These are phyloP conservation scores for Micromys minutus DNA, from an alignment of 2,113 vertebrate genomes.

Conservation along the genomic window DNA sequence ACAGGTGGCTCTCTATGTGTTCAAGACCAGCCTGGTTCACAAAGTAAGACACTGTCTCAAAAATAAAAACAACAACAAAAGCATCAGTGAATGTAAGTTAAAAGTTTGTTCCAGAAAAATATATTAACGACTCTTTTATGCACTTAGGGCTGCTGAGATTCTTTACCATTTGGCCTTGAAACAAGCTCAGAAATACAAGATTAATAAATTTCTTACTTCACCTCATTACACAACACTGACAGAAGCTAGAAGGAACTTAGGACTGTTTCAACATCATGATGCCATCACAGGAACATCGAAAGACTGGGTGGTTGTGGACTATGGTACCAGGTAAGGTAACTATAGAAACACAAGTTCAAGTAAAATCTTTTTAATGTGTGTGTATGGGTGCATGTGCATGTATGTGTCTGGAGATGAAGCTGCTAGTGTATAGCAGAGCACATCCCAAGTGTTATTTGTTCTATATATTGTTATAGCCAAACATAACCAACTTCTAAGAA, in stretches of 20 bases:
- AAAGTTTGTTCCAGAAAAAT: conserved; percentile 33
- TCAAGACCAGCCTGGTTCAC: background rate
- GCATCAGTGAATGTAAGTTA: background rate
- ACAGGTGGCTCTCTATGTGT: background rate
- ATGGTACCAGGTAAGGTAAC: conserved; percentile 91
- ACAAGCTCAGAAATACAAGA: conserved; percentile 86
- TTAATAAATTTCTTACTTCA: conserved; percentile 86
- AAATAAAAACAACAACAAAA: background rate
- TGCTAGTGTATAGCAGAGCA: background rate
- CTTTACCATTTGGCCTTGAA: conserved; percentile 91
- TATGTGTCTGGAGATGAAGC: background rate
- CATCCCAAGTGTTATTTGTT: background rate
- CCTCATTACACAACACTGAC: conserved; percentile 88
- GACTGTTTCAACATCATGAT: conserved; percentile 96
- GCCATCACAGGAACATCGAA: conserved; percentile 94
- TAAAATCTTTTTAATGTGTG: conserved; percentile 13
- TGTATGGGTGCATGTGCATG: background rate
- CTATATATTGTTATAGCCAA: background rate
- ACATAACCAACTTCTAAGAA: background rate
- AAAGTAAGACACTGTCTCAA: background rate
- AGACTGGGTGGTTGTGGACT: conserved; percentile 94
- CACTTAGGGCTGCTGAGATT: conserved; percentile 92
- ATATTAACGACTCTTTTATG: conserved; percentile 70
- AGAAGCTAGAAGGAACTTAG: conserved; percentile 90
- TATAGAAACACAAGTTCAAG: conserved; percentile 4